Percentiles rank a stretch among this genome's conserved stretches.
These are phyloP conservation scores for Hetaerina americana DNA, from an alignment of 1,140 invertebrate genomes.

Conservation along the genomic window DNA sequence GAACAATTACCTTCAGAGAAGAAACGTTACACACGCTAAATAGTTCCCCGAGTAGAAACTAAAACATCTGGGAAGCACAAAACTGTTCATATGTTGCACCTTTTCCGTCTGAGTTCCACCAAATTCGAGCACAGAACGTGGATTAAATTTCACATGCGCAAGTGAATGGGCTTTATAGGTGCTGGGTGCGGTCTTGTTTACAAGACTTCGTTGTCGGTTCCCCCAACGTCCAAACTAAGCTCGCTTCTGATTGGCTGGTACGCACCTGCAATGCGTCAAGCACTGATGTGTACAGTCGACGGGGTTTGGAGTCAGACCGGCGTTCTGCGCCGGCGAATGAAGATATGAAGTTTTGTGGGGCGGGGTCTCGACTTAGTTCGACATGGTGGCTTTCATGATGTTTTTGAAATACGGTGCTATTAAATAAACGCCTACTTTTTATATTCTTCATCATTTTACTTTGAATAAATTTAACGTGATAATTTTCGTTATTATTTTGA, in stretches of 20 bases:
- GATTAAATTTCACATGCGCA: constrained; percentile 23
- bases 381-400: background rate
- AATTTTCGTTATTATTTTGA: background rate
- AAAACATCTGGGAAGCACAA: constrained; percentile 3
- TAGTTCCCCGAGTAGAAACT: constrained; percentile 3
- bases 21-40: constrained; percentile 6
- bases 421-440: background rate
- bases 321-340: constrained; percentile 18
- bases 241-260: constrained; percentile 47
- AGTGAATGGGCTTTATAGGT: constrained; percentile 33
- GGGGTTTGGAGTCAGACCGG: constrained; percentile 25
- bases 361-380: background rate
- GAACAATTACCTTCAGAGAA: constrained; percentile 7
- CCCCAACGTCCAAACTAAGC: constrained; percentile 19
- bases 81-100: constrained; percentile 7
- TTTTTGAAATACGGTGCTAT: background rate
- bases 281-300: constrained; percentile 11
- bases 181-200: constrained; percentile 50
- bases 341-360: background rate
- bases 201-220: constrained; percentile 32
- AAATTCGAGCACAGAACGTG: constrained; percentile 15
- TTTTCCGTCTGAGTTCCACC: background rate
- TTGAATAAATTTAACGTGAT: background rate
- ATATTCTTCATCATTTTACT: background rate
- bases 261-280: constrained; percentile 74